These are phyloP conservation scores for Oryctolagus cuniculus DNA, from an alignment of 2,113 vertebrate species.

Conservation along the genomic window mOryCun1.1 NC_091439.1:12555001-12555500, in stretches of 20 bases:
- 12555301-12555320: slow-evolving; percentile 41
- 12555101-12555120: slow-evolving; percentile 81
- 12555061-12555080: slow-evolving; percentile 77
- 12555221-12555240: slow-evolving; percentile 44
- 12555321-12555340: background rate
- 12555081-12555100: slow-evolving; percentile 81
- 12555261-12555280: background rate
- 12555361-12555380: background rate
- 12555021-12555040: slow-evolving; percentile 86
- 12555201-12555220: slow-evolving; percentile 21
- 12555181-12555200: background rate
- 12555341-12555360: background rate
- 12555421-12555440: slow-evolving; percentile 74
- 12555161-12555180: slow-evolving; percentile 57
- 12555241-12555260: slow-evolving; percentile 3
- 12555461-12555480: slow-evolving; percentile 73
- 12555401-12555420: slow-evolving; percentile 51
- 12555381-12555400: slow-evolving; percentile 57
- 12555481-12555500: slow-evolving; percentile 69
- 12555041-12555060: slow-evolving; percentile 76
- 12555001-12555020: slow-evolving; percentile 85
- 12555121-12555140: slow-evolving; percentile 79
- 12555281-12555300: slow-evolving; percentile 41
- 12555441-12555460: slow-evolving; percentile 60
- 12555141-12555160: slow-evolving; percentile 66